Conservation (phyloP, 1,140 invertebrate genomes). For the Andrena cerasifolii region DNA sequence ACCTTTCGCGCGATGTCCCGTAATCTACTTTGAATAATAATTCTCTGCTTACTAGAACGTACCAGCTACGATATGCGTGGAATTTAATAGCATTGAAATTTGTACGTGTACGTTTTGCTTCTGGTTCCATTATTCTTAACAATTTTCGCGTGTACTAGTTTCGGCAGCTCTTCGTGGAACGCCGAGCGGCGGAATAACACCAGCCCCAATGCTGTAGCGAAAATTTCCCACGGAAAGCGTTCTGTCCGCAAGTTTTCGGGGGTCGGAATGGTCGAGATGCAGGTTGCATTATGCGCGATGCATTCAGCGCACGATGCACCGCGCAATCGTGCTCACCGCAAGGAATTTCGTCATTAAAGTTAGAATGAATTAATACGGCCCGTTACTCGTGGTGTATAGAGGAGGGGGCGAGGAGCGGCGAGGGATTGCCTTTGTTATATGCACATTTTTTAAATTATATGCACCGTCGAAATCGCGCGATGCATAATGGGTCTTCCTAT, state of each 20-base stretch:
- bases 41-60: neutral
- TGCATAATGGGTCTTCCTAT: neutral
- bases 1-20: too few species aligned
- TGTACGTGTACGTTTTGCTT: constrained; percentile 14
- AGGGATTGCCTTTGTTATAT: constrained; percentile 21
- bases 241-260: neutral
- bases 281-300: constrained; percentile 24
- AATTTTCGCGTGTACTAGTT: constrained; percentile 15
- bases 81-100: constrained; percentile 20
- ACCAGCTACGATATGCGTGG: neutral
- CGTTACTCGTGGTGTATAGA: too few species aligned
- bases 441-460: neutral
- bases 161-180: neutral
- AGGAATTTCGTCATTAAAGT: constrained; percentile 43
- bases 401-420: neutral
- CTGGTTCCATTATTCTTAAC: constrained; percentile 29
- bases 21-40: too few species aligned
- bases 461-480: neutral
- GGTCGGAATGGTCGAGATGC: constrained; percentile 9
- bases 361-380: constrained; percentile 25
- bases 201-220: neutral
- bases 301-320: neutral
- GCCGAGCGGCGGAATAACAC: neutral
- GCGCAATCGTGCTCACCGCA: neutral
- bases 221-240: constrained; percentile 17